Evolutionary conservation across 1,140 invertebrate species (phyloP).

Genomic region (Drepana arcuata): DNA sequence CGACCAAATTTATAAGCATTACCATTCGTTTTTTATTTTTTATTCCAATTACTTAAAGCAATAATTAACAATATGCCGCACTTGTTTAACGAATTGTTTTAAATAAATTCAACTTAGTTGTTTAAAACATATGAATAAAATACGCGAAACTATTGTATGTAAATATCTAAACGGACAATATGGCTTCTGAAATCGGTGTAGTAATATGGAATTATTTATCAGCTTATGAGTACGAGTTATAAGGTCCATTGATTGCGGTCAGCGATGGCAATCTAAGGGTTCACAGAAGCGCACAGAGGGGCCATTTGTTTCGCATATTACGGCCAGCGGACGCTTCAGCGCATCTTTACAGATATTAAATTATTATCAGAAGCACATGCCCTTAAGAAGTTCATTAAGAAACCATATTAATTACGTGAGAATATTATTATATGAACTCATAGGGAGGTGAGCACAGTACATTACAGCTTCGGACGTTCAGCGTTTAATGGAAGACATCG

Average conservation of each 20-base stretch:
- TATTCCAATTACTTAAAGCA: too few relatives aligned
- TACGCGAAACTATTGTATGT: constrained; percentile 18
- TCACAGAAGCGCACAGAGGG: constrained; percentile 56
- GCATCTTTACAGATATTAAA: constrained; percentile 47
- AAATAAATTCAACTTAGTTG: too few relatives aligned
- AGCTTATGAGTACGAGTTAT: constrained; percentile 30
- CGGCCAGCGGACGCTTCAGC: constrained; percentile 25
- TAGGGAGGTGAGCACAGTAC: too few relatives aligned
- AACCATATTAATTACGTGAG: too few relatives aligned
- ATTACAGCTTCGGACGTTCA: too few relatives aligned
- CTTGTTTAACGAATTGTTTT: too few relatives aligned
- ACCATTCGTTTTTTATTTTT: too few relatives aligned
- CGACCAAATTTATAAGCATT: too few relatives aligned
- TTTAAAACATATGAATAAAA: constrained; percentile 21
- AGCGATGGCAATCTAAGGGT: constrained; percentile 38
- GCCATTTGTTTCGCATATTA: constrained; percentile 32
- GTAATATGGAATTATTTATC: constrained; percentile 29
- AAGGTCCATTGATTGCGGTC: constrained; percentile 16
- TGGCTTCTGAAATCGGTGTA: constrained; percentile 7
- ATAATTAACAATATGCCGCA: too few relatives aligned
- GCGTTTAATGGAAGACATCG: too few relatives aligned
- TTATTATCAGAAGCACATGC: constrained; percentile 54
- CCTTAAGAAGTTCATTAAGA: constrained; percentile 9
- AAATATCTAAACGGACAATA: constrained; percentile 14
- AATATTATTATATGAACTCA: too few relatives aligned